Evolutionary conservation across 2,797 vertebrate species (phyloP), one percentile per base, ranked within the genome.

Genomic region (Melanitta fusca): DNA sequence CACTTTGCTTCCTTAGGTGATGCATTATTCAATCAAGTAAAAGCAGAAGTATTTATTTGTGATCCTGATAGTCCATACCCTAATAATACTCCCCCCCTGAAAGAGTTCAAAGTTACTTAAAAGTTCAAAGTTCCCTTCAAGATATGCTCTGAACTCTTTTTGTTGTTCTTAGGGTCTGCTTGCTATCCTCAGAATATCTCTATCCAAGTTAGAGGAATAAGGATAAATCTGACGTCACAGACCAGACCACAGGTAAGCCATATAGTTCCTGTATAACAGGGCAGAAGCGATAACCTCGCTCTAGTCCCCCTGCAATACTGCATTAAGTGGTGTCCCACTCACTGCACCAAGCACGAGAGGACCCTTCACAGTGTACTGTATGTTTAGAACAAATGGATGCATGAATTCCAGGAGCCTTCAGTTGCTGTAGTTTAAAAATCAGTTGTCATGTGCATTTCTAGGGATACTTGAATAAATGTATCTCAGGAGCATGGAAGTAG

Each of bases 261-360:
- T 34, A 68, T 1, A 43, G 15, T 25, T 38, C 39, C 61, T 45
- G 36, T 20, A 15, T 10, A 27, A 24, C 72, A 51, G 36, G 25
- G n/a, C 34, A 77, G 58, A 61, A 49, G 15, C 3, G 12, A 49
- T 28, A 36, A 39, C 53, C 54, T 41, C 28, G 8, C 22, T 51
- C 13, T n/a, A 19, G 25, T 24, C 41, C 28, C 53, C 56, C 39
- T 53, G 30, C 38, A 45, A 6, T 28, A 21, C 28, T n/a, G 22
- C 58, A 45, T 45, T 18, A 56, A 56, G n/a, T 13, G 41, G 22
- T 41, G 8, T 13, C 8, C 22, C 24, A 12, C 41, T 66, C 9
- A 4, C 41, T 25, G 51, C 32, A 64, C 21, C 36, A 17, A 61
- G 68, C 0, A 0, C 1, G 6, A 47, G 32, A 64, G 25, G 39